Percentiles rank a stretch among this genome's conserved stretches.
Evolutionary conservation across 2,113 vertebrate species (phyloP).

Genomic region (Nannobrachium achirus): DNA sequence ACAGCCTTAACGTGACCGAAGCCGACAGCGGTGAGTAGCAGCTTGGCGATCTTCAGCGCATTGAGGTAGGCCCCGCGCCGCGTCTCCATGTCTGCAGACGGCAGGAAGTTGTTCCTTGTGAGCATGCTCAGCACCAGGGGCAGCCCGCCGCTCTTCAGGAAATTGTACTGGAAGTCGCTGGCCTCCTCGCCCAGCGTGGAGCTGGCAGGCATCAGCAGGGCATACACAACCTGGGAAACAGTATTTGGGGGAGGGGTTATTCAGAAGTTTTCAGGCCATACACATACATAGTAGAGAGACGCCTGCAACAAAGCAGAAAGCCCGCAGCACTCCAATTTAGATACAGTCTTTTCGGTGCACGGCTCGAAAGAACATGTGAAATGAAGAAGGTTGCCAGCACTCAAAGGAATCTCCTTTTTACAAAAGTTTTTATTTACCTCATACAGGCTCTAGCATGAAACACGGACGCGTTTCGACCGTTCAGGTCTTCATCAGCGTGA

Average conservation of each 20-base stretch:
- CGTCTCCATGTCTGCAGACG: constrained; percentile 98
- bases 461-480: too few species aligned
- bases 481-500: too few species aligned
- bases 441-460: too few species aligned
- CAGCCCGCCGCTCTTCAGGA: constrained; percentile 95
- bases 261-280: neutral
- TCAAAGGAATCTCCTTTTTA: too few species aligned
- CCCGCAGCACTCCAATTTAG: too few species aligned
- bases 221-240: constrained; percentile 91
- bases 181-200: constrained; percentile 96
- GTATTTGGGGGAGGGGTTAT: neutral
- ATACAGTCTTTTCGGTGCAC: too few species aligned
- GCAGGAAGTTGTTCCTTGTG: constrained; percentile 98
- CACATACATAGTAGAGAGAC: neutral
- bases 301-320: too few species aligned
- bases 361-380: too few species aligned
- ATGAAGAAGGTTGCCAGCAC: too few species aligned
- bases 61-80: constrained; percentile 97
- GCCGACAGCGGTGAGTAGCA: constrained; percentile 95
- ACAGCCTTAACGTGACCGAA: constrained; percentile 97
- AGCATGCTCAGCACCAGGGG: constrained; percentile 98
- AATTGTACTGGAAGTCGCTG: constrained; percentile 98
- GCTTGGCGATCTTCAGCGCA: constrained; percentile 97
- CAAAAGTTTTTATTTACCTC: too few species aligned
- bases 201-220: constrained; percentile 98